Conservation (phyloP, 2,888 invertebrate genomes). For the Oxycera nigricornis region DNA sequence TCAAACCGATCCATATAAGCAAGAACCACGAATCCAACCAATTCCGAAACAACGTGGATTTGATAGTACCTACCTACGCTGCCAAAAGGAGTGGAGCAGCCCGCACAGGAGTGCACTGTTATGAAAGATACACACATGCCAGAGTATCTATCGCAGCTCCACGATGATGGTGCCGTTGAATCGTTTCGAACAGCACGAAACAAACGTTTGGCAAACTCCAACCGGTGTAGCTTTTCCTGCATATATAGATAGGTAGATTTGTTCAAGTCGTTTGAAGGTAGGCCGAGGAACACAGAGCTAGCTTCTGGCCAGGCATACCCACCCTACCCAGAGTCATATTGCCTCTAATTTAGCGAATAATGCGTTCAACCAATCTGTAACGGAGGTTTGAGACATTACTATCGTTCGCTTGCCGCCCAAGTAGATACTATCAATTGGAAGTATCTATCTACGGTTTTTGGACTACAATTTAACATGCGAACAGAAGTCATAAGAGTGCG, state of each 20-base stretch:
- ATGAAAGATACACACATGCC: background rate
- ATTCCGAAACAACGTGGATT: slow-evolving; percentile 17
- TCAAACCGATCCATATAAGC: slow-evolving; percentile 26
- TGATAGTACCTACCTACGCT: slow-evolving; percentile 1
- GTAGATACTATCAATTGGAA: slow-evolving; percentile 8
- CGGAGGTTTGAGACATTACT: background rate
- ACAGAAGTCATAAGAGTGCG: background rate
- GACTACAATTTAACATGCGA: background rate
- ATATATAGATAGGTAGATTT: slow-evolving; percentile 1
- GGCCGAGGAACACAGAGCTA: background rate
- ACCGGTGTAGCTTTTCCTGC: background rate
- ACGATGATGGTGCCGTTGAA: background rate
- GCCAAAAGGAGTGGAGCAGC: background rate
- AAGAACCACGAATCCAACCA: slow-evolving; percentile 33
- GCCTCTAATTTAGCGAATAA: slow-evolving; percentile 39
- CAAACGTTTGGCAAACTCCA: slow-evolving; percentile 12
- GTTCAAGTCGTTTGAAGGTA: background rate
- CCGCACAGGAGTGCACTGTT: background rate
- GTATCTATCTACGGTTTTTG: background rate
- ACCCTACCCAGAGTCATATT: background rate
- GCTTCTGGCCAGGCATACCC: too few species aligned
- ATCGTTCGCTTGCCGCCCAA: background rate
- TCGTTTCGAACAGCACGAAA: background rate
- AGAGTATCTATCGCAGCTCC: background rate
- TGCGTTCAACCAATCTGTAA: slow-evolving; percentile 15